Percentiles rank a stretch among this genome's conserved stretches.
Conservation (phyloP, 64 coral and sea anemone species). For the Porites australiensis region DNA sequence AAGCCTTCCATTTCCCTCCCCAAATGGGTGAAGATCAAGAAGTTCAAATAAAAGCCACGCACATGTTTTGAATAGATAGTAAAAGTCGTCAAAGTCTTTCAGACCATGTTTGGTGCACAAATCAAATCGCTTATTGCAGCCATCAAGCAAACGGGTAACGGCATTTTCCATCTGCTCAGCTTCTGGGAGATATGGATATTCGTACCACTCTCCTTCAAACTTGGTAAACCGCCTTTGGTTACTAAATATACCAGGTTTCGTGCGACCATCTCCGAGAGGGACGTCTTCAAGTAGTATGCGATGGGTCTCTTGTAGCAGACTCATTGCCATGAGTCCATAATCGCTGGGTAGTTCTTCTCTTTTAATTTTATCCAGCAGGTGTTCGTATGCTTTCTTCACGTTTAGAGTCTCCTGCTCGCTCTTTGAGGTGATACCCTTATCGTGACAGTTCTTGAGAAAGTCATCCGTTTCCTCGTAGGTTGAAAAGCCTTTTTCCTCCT, state of each 20-base stretch:
- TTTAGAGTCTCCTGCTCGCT: constrained; percentile 81
- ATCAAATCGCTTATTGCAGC: no score
- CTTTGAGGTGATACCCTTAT: not conserved
- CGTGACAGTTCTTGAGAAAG: constrained; percentile 10
- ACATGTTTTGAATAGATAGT: constrained; percentile 71
- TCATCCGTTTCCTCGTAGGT: constrained; percentile 42
- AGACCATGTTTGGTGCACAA: constrained; percentile 34
- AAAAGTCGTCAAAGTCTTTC: constrained; percentile 5
- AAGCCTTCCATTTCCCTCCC: constrained; percentile 90
- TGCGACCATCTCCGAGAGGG: not conserved
- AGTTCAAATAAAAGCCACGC: constrained; percentile 78
- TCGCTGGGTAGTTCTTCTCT: not conserved
- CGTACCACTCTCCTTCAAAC: constrained; percentile 57
- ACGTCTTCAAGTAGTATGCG: constrained; percentile 29
- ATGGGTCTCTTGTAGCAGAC: constrained; percentile 29
- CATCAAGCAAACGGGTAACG: constrained; percentile 12
- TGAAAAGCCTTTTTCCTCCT: constrained; percentile 74
- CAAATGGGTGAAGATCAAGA: constrained; percentile 91
- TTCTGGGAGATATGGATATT: constrained; percentile 64
- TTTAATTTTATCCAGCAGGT: constrained; percentile 4
- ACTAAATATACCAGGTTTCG: constrained; percentile 16
- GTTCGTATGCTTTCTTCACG: constrained; percentile 55
- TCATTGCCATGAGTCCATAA: constrained; percentile 48
- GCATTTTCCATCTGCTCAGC: constrained; percentile 63
- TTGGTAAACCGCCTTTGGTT: not conserved